These are phyloP conservation scores for Pteruthius melanotis DNA, from an alignment of 2,113 vertebrate genomes.

Conservation along the genomic window DNA sequence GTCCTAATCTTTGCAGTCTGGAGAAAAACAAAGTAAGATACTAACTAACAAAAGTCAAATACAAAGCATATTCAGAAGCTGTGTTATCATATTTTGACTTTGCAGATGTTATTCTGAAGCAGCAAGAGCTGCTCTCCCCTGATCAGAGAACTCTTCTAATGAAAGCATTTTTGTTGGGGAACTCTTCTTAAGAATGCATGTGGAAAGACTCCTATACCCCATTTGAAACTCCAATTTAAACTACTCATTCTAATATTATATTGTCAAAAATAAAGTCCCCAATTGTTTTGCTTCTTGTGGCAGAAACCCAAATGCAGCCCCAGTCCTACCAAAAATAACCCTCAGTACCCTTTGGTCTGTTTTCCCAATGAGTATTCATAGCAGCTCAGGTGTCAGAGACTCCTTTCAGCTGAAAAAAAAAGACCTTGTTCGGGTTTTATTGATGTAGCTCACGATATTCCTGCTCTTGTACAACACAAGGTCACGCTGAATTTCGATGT, in stretches of 20 bases:
- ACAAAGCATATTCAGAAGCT: background rate
- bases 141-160: background rate
- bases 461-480: conserved; percentile 23
- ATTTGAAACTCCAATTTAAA: background rate
- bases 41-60: background rate
- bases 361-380: background rate
- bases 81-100: rapidly evolving
- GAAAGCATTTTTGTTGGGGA: background rate
- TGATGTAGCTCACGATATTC: background rate
- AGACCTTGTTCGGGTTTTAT: background rate
- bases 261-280: background rate
- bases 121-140: background rate
- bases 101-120: background rate
- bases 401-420: background rate
- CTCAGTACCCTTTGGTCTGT: background rate
- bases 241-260: background rate
- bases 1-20: background rate
- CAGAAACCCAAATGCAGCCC: background rate
- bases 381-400: background rate
- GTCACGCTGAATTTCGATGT: background rate
- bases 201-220: background rate
- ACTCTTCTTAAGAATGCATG: background rate
- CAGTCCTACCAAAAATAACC: background rate
- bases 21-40: background rate
- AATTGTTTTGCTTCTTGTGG: background rate